Base-by-base conservation (phyloP, 2,888 invertebrate genomes). In the Acronicta psi region DNA sequence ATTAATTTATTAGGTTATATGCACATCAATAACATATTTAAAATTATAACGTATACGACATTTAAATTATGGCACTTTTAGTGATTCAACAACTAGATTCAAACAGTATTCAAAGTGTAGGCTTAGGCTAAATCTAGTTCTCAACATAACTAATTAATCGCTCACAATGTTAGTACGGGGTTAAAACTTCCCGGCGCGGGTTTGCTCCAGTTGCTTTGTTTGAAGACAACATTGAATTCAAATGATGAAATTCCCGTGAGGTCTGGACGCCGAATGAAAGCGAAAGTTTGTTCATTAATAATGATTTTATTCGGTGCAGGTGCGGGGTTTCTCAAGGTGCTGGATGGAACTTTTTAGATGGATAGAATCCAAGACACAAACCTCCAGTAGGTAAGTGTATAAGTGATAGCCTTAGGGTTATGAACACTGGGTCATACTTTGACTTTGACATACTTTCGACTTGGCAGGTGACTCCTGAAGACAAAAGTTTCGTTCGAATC, bases 71-170 rank as follows among this genome's bases (percentile, higher is more conserved):
- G n/a, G n/a, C n/a, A n/a, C n/a, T n/a, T n/a, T n/a, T n/a, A n/a
- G n/a, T 2, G 23, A 7, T 23, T 2, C 0, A 23, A 23, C 7
- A 7, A 5, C 7, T 23, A 6, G 29, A 1, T 38, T 16, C 1
- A 14, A n/a, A 3, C 10, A 25, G 36, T 23, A 40, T 7, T 36
- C 16, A 11, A 57, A 58, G 5, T 14, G 31, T 13, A 7, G 14
- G 8, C 13, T 18, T n/a, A 38, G 4, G 4, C 23, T 38, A 8
- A 17, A 46, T 37, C 16, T 6, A 55, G 54, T 66, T 52, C 3
- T 17, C 0, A 50, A 51, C 34, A 47, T 41, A 29, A 41, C 41
- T 60, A 60, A 66, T 66, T 60, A 60, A 59, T 38, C 17, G 40
- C 25, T 47, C 17, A 40, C 46, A 44, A 34, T 37, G 51, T 55